Evolutionary conservation across 2,797 vertebrate species (phyloP).

Genomic region (Malurus leucopterus): DNA sequence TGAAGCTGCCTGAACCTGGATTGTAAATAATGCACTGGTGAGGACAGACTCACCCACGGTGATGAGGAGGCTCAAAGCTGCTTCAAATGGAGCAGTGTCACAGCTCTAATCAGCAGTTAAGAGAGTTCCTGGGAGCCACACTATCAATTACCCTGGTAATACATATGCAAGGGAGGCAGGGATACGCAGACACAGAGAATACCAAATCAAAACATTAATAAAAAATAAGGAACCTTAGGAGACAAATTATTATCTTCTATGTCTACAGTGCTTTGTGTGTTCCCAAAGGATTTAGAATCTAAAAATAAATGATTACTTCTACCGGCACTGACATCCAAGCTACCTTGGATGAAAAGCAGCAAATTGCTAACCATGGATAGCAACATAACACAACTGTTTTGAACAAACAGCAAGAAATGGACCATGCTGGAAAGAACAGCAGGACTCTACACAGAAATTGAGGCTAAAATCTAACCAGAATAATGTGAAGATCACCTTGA

Average conservation of each 20-base stretch:
- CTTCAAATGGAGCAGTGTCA: slow-evolving; percentile 5
- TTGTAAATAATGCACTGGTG: slow-evolving; percentile 18
- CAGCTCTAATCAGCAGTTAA: slow-evolving; percentile 32
- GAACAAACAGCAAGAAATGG: neutral
- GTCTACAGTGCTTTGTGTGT: neutral
- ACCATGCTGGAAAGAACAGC: neutral
- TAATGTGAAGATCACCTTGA: neutral
- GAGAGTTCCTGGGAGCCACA: slow-evolving; percentile 19
- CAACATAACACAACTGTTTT: neutral
- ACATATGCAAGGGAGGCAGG: slow-evolving; percentile 34
- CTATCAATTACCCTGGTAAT: slow-evolving; percentile 32
- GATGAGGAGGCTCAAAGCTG: slow-evolving; percentile 32
- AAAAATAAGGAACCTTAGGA: slow-evolving; percentile 41
- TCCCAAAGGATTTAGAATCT: neutral
- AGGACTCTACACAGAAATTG: neutral
- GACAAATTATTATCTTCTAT: slow-evolving; percentile 31
- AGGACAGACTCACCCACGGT: neutral
- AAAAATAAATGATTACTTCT: slow-evolving; percentile 23
- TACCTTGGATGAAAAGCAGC: slow-evolving; percentile 22
- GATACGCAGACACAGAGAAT: slow-evolving; percentile 31
- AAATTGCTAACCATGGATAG: neutral
- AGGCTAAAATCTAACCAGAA: neutral
- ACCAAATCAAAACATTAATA: slow-evolving; percentile 50
- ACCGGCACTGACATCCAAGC: neutral
- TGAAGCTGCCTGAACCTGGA: neutral